Percentiles rank a stretch among this genome's conserved stretches.
Conservation (phyloP, 2,888 invertebrate species). For the Girardia tigrina region DNA sequence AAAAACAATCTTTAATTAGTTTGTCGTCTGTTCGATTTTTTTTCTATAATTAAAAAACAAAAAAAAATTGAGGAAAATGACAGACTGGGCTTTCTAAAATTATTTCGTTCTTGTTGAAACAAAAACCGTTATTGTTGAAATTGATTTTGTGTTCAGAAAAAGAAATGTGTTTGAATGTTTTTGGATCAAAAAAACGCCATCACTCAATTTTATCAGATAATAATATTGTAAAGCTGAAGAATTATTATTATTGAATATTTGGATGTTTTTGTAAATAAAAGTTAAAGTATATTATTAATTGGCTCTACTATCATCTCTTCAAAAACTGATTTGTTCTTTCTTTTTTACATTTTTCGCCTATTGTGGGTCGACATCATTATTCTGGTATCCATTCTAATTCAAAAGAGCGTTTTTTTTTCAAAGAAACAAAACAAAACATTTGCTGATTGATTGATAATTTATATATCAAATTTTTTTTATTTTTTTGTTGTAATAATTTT, state of each 20-base stretch:
- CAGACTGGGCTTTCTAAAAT: slow-evolving; percentile 20
- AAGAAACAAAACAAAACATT: too few species aligned
- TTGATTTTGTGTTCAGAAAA: neutral
- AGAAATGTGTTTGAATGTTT: neutral
- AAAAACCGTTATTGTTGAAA: neutral
- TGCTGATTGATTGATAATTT: neutral
- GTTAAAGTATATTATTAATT: neutral
- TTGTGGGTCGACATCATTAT: slow-evolving; percentile 7
- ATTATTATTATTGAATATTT: slow-evolving; percentile 2
- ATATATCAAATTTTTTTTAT: neutral
- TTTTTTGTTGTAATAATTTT: neutral
- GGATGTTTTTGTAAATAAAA: slow-evolving; percentile 17
- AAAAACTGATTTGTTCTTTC: slow-evolving; percentile 23
- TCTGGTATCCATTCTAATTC: neutral
- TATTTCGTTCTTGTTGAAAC: slow-evolving; percentile 19
- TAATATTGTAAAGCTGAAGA: slow-evolving; percentile 17
- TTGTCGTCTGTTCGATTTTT: slow-evolving; percentile 14
- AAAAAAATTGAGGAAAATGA: slow-evolving; percentile 4
- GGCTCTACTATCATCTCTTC: slow-evolving; percentile 4
- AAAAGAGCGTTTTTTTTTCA: neutral
- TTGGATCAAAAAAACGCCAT: neutral
- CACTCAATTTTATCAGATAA: slow-evolving; percentile 23
- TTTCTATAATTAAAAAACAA: slow-evolving; percentile 9
- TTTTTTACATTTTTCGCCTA: slow-evolving; percentile 11
- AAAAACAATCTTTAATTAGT: slow-evolving; percentile 18